phyloP scores from a whole-genome alignment of 2,797 vertebrate species.

The Alauda arvensis region DNA sequence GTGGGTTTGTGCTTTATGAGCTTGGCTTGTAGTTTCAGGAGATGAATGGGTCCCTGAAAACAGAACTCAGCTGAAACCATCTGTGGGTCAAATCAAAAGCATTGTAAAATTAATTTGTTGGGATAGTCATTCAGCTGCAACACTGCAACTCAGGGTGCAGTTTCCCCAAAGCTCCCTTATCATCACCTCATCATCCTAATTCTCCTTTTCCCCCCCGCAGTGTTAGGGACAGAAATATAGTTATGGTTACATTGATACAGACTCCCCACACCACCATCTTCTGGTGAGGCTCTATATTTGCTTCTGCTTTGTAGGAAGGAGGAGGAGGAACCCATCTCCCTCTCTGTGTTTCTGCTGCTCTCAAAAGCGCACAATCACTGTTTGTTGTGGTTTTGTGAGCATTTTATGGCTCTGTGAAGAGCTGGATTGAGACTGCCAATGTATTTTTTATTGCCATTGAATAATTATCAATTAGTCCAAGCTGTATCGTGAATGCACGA shows the following conservation, averaged over 20 bases:
- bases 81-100: not conserved
- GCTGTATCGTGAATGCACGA: not conserved
- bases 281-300: conserved; percentile 3
- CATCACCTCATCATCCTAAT: not conserved
- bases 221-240: not conserved
- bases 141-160: not conserved
- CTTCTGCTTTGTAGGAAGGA: not conserved
- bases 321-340: not conserved
- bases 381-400: not conserved
- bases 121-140: not conserved
- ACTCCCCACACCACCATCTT: conserved; percentile 27
- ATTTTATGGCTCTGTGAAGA: conserved; percentile 7
- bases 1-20: conserved; percentile 41
- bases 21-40: conserved; percentile 17
- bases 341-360: not conserved
- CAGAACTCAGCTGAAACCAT: conserved; percentile 11
- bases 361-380: not conserved
- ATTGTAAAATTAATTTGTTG: conserved; percentile 19
- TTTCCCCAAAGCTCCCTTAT: not conserved
- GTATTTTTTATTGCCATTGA: conserved; percentile 12
- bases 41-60: conserved; percentile 24
- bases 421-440: not conserved
- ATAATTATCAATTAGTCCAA: not conserved
- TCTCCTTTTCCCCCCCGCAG: rapidly evolving
- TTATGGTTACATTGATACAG: not conserved